Base-by-base conservation (phyloP, 2,797 vertebrate genomes). In the Chelidonichthys spinosus region DNA sequence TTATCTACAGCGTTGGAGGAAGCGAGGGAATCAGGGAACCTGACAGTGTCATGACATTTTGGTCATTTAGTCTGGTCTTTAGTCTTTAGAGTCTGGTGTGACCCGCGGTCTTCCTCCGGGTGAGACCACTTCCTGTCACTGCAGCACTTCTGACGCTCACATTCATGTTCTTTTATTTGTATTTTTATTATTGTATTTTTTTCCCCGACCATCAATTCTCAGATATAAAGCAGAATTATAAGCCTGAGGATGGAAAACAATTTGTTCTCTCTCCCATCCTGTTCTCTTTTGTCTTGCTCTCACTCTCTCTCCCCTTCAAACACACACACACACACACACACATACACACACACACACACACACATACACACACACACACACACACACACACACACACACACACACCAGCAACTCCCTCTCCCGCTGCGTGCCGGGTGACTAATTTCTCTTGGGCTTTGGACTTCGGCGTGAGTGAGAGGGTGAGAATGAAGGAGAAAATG, bases 361-460 rank as follows among this genome's bases (percentile, higher is more conserved):
- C 78, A 72, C 76, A 70, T 77, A 81, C 32, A 37, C 39, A 49
- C 63, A 53, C 63, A 72, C 58, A 59, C 58, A 40, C 55, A 40
- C 17, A 55, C 50, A 25, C 49, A 55, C 44, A 17, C 69, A 42
- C 63, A 67, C 76, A 68, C 72, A 69, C 43, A 25, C 25, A 25
- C 25, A 25, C 25, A 25, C 25, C 25, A 54, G 69, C 32, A 72
- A 49, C 70, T 84, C 73, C 76, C 71, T 80, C 84, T 72, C 2
- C 73, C 79, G 63, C 78, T 69, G 76, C 47, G 69, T 78, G 86
- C 72, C 42, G 81, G 83, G 86, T 90, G 91, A 90, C 91, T 93
- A 93, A 95, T 95, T 95, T 95, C 94, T 95, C 92, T 11, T 87
- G 93, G 92, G 93, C 84, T 92, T 92, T 92, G 86, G 92, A 87